Conservation (phyloP, 2,113 vertebrate genomes). For the Atrichornis clamosus region DNA sequence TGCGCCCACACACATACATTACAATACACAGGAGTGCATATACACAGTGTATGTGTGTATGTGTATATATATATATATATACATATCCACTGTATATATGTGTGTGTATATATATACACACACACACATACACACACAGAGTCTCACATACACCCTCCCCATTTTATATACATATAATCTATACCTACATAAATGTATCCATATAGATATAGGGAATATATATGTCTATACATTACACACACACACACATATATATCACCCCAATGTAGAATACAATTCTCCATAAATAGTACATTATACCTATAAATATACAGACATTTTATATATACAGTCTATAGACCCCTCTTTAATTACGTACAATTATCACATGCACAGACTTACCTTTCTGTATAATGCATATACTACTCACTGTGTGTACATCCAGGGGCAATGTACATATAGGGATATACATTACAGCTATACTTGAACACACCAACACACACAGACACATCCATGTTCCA, state of each 20-base stretch:
- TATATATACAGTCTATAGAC: not conserved
- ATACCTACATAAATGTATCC: not conserved
- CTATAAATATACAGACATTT: not conserved
- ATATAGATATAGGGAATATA: not conserved
- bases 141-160: not conserved
- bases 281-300: not conserved
- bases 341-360: not conserved
- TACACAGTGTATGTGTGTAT: not conserved
- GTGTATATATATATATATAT: too few relatives aligned
- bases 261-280: too few relatives aligned
- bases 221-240: not conserved
- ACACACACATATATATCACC: too few relatives aligned
- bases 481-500: fast-evolving
- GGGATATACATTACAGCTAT: too few relatives aligned
- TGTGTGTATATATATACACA: too few relatives aligned
- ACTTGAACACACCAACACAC: not conserved
- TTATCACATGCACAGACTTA: not conserved
- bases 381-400: not conserved
- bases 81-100: too few relatives aligned
- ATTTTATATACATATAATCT: not conserved
- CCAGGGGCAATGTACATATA: fast-evolving
- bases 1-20: not conserved
- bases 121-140: not conserved
- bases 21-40: not conserved
- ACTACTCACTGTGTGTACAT: fast-evolving